Percentiles rank a stretch among this genome's conserved stretches.
Conservation (phyloP, 2,888 invertebrate species). For the Tricholauxania praeusta region DNA sequence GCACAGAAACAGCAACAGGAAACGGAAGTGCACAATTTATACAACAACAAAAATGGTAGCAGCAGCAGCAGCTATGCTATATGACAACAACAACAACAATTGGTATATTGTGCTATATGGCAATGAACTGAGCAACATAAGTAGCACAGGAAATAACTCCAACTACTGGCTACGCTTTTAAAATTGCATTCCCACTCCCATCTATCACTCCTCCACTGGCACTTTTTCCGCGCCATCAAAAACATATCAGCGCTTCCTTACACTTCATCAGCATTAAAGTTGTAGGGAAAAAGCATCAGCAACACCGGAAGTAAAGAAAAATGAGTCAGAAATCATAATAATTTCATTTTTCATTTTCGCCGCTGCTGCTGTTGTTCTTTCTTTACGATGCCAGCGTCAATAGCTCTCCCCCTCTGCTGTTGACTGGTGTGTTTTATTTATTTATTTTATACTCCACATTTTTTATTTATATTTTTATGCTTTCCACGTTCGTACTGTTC, state of each 20-base stretch:
- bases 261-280: neutral
- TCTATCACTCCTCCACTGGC: neutral
- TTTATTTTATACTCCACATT: neutral
- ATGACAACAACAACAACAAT: too few species aligned
- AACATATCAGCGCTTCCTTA: neutral
- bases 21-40: constrained; percentile 41
- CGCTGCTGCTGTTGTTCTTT: too few species aligned
- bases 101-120: too few species aligned
- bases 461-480: constrained; percentile 14
- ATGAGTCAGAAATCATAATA: constrained; percentile 32
- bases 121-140: too few species aligned
- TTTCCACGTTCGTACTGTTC: neutral
- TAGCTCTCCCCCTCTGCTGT: constrained; percentile 1
- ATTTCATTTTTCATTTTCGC: constrained; percentile 38
- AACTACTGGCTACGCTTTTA: too few species aligned
- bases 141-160: too few species aligned
- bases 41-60: constrained; percentile 6
- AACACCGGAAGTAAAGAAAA: neutral
- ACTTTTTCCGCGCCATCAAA: neutral
- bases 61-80: too few species aligned
- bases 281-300: neutral
- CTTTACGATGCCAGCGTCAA: too few species aligned
- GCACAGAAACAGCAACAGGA: constrained; percentile 9
- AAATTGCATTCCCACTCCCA: neutral
- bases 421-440: neutral